A percentile compares a stretch with the other conserved stretches of the same genome.
These are phyloP conservation scores for Dryadula phaetusa DNA, from an alignment of 2,888 invertebrate species.

Conservation along the genomic window DNA sequence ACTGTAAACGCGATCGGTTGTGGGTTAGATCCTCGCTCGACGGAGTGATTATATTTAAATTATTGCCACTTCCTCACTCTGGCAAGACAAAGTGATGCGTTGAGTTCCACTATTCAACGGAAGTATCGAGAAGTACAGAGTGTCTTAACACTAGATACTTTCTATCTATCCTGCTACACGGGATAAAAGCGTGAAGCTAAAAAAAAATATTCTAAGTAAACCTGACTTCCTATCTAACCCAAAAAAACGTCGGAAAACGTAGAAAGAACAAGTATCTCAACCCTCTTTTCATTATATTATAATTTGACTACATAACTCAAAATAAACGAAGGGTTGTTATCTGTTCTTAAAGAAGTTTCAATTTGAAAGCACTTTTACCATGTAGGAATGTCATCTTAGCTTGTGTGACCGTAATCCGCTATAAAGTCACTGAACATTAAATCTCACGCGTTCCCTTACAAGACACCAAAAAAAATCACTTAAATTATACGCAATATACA, in stretches of 20 bases:
- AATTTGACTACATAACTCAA: slow-evolving; percentile 19
- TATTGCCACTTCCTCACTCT: too few relatives aligned
- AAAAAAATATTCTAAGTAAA: too few relatives aligned
- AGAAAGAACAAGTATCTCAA: neutral
- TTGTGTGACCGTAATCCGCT: slow-evolving; percentile 41
- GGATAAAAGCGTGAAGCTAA: too few relatives aligned
- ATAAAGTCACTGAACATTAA: slow-evolving; percentile 66
- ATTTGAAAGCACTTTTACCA: slow-evolving; percentile 39
- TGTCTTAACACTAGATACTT: too few relatives aligned
- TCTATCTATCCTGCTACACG: too few relatives aligned
- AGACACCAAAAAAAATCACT: slow-evolving; percentile 49
- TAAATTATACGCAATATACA: slow-evolving; percentile 71
- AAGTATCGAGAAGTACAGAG: too few relatives aligned
- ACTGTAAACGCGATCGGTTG: too few relatives aligned
- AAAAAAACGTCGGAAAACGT: neutral
- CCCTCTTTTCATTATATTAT: slow-evolving; percentile 1
- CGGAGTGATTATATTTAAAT: too few relatives aligned
- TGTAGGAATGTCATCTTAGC: slow-evolving; percentile 42
- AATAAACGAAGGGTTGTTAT: slow-evolving; percentile 1
- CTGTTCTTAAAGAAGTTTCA: slow-evolving; percentile 34
- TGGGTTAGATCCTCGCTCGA: too few relatives aligned
- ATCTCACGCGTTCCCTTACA: slow-evolving; percentile 67
- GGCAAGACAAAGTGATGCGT: too few relatives aligned
- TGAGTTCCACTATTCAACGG: too few relatives aligned
- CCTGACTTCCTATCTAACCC: neutral